Base-by-base conservation (phyloP, 2,888 invertebrate genomes). In the Lamellibrachia satsuma region DNA sequence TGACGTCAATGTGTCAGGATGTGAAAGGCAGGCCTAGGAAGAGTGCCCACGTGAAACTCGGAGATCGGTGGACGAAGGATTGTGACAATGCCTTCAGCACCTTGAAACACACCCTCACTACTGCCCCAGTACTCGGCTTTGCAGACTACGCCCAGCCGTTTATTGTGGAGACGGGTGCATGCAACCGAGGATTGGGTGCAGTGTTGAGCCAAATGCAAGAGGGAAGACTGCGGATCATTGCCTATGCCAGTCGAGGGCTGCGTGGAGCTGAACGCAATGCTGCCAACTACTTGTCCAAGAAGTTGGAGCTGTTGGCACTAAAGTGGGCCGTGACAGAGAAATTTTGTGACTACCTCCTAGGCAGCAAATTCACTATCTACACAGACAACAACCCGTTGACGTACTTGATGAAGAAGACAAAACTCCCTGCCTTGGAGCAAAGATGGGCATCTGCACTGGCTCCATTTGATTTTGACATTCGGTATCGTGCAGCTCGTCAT, bases 121-220 rank as follows among this genome's bases (percentile, higher is more conserved):
- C 92, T 27, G 91, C 94, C n/a, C 94, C 93, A 11, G 91, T 93
- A 60, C 92, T 94, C 8, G 93, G 93, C 51, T 94, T 92, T 90
- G 93, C 94, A 39, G 39, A 39, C 39, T 39, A 39, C 39, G 1
- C 39, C 39, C 39, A 39, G 39, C 39, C 39, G 39, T 39, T 39
- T 39, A 39, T 39, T 39, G 39, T 39, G 39, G 39, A 39, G 39
- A 39, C 39, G 39, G 39, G 1, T 39, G 7, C 7, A 2, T 55
- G 55, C 4, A 92, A 93, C 92, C 52, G 90, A 22, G 93, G 93
- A 11, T 60, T 93, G n/a, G 93, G 94, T 2, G 94, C 94, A 9
- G 93, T 94, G 3, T 92, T 93, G 2, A 92, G 92, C n/a, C 92
- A 93, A 90, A 15, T 92, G 3, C 92, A 92, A 22, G 92, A 93